Evolutionary conservation across 92 coral and sea anemone genomes (phyloP).

Genomic region (Porites cylindrica): DNA sequence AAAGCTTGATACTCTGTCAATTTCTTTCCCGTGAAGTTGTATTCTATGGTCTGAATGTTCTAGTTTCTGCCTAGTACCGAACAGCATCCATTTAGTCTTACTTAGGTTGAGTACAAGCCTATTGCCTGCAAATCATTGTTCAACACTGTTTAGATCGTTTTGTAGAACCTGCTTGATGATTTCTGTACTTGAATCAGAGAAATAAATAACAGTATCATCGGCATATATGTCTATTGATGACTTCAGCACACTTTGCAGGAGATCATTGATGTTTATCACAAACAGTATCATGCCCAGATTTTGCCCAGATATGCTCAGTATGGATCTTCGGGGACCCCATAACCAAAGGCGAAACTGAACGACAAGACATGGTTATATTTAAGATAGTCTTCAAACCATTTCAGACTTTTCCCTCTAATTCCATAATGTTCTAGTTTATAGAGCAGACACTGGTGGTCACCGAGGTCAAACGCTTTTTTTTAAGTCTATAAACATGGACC

Average conservation of each 20-base stretch:
- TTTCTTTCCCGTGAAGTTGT: too few species aligned
- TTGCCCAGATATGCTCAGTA: background rate
- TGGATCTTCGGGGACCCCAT: background rate
- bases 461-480: conserved; percentile 65
- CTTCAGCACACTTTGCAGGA: conserved; percentile 39
- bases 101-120: background rate
- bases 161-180: background rate
- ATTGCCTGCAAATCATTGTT: background rate
- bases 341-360: background rate
- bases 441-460: conserved; percentile 23
- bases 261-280: conserved; percentile 39
- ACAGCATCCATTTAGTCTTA: too few species aligned
- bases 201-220: conserved; percentile 58
- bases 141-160: conserved; percentile 16
- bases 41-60: too few species aligned
- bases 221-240: conserved; percentile 50
- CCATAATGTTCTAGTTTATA: conserved; percentile 53
- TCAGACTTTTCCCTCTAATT: conserved; percentile 9
- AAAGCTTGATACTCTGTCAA: too few species aligned
- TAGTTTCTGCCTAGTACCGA: too few species aligned
- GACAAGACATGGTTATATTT: background rate
- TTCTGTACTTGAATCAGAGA: background rate
- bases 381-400: conserved; percentile 10
- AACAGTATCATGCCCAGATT: background rate
- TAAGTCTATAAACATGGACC: conserved; percentile 55